Evolutionary conservation across 92 coral and sea anemone genomes (phyloP).

Genomic region (Siderastrea radians): DNA sequence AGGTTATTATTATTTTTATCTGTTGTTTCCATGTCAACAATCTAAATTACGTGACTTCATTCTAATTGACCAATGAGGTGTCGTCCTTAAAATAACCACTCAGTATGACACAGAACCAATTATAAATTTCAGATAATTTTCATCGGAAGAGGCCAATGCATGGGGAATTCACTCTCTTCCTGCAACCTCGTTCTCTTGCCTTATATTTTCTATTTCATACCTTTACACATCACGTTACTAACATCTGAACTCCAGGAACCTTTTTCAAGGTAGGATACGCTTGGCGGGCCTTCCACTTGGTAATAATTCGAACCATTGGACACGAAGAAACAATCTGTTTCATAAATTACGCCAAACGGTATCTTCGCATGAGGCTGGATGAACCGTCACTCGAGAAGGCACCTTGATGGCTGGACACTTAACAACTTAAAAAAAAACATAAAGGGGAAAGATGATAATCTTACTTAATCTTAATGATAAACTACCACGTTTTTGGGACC

Average conservation of each 20-base stretch:
- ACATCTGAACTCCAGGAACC: constrained; percentile 66
- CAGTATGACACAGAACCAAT: too few species aligned
- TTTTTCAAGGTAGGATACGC: constrained; percentile 46
- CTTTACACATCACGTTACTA: constrained; percentile 41
- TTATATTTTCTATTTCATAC: constrained; percentile 20
- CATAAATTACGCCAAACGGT: constrained; percentile 41
- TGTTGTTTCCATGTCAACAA: too few species aligned
- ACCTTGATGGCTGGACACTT: constrained; percentile 47
- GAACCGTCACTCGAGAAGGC: constrained; percentile 28
- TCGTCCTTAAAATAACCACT: too few species aligned
- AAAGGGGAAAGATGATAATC: too few species aligned
- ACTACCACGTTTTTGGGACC: constrained; percentile 35
- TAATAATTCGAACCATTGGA: constrained; percentile 57
- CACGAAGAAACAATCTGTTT: constrained; percentile 52
- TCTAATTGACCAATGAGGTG: too few species aligned
- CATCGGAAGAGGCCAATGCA: too few species aligned
- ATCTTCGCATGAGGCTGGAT: constrained; percentile 37
- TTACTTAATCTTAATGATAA: too few species aligned
- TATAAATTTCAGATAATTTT: too few species aligned
- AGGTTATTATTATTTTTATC: too few species aligned
- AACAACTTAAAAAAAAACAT: constrained; percentile 36
- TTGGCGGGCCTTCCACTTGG: constrained; percentile 39
- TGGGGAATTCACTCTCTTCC: too few species aligned
- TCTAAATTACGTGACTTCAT: too few species aligned
- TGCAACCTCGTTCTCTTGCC: too few species aligned